A percentile compares a stretch with the other conserved stretches of the same genome.
Evolutionary conservation across 2,113 vertebrate species (phyloP).

Genomic region (Cervus canadensis): DNA sequence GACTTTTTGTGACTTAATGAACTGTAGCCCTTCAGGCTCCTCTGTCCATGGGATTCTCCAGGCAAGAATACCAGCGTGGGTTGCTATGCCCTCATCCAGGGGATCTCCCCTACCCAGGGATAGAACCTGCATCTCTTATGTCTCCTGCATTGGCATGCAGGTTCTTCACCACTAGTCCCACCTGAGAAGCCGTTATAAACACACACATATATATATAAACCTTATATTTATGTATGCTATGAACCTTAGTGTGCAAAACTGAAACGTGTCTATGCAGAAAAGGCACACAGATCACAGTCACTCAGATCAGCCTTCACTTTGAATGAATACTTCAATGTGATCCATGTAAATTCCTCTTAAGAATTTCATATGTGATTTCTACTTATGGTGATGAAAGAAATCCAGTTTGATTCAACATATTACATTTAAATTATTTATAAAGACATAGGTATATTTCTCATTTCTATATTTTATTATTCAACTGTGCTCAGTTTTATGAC

Average conservation of each 20-base stretch:
- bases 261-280: conserved; percentile 51
- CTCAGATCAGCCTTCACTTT: conserved; percentile 68
- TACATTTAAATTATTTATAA: conserved; percentile 56
- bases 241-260: conserved; percentile 26
- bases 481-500: neutral
- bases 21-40: neutral
- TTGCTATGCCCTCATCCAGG: neutral
- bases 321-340: conserved; percentile 59
- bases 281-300: conserved; percentile 1
- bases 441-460: neutral
- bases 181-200: neutral
- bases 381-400: conserved; percentile 63
- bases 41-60: neutral
- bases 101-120: neutral
- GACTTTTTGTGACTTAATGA: neutral
- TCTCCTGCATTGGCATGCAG: neutral
- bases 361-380: conserved; percentile 43
- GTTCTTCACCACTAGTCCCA: neutral
- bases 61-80: neutral
- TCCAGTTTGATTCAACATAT: conserved; percentile 50
- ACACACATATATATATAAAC: neutral
- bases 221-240: neutral
- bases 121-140: neutral
- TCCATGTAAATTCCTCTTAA: conserved; percentile 66
- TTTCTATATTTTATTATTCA: neutral